Base-by-base conservation (phyloP, 2,113 vertebrate genomes). In the Lepus americanus region DNA sequence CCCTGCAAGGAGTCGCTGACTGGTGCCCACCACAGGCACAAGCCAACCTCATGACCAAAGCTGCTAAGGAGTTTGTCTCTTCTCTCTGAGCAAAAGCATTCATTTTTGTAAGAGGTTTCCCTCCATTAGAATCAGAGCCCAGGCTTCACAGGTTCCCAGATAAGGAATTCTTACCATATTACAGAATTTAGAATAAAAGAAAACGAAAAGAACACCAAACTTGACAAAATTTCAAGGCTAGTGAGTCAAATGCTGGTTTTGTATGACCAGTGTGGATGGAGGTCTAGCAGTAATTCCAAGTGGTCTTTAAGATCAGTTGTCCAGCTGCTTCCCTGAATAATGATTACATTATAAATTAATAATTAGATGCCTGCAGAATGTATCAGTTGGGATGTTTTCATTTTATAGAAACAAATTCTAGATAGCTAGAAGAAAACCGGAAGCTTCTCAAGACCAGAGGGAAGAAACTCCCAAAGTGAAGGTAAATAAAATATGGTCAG, bases 391-490 rank as follows among this genome's bases (percentile, higher is more conserved):
- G 69, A 33, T 92, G 61, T 88, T 72, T 90, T 94, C 16, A 66
- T 85, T 95, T 92, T 87, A 44, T 70, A 90, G 36, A 85, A 89
- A 80, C 31, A 92, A 86, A n/a, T 93, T 79, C 27, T 53, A 94
- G 61, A 77, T 93, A 7, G 16, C 86, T 91, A 89, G 39, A 85
- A 82, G 84, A 95, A 92, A 96, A 94, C 61, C 31, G 55, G 9
- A n/a, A 96, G 19, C 33, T 39, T 59, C 13, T 79, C 92, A 39
- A 94, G 67, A 82, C 13, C 78, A 64, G 33, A 2, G 93, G 36
- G 29, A 94, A 94, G 67, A 67, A 93, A 90, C 39, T 87, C 77
- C 29, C 19, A 86, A 97, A 72, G n/a, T 69, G 89, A 87, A 87
- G 14, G 10, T 49, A 88, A 86, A 67, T 29, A 93, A 92, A 91